Conservation (phyloP, 2,113 vertebrate species). For the Cinclus mexicanus region DNA sequence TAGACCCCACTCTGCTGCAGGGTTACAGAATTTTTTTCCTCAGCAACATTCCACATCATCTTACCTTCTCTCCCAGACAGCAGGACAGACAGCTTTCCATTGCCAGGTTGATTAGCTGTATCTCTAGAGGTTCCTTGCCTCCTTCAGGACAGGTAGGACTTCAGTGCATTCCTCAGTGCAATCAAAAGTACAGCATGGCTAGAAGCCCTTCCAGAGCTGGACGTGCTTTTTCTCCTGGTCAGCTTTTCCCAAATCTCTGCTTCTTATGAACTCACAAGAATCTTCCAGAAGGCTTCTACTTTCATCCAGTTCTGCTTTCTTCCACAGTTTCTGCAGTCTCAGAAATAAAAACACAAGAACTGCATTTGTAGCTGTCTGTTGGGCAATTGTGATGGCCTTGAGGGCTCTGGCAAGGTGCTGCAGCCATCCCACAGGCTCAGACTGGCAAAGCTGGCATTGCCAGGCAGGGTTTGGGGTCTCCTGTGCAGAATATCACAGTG, state of each 20-base stretch:
- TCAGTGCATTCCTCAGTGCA: background rate
- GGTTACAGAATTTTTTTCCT: background rate
- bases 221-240: background rate
- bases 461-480: fast-evolving
- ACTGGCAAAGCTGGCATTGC: background rate
- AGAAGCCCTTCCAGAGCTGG: background rate
- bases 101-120: background rate
- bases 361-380: background rate
- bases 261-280: background rate
- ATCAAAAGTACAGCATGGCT: background rate
- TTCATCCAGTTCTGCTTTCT: background rate
- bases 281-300: background rate
- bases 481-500: background rate
- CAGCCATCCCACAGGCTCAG: background rate
- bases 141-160: background rate
- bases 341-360: background rate
- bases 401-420: background rate
- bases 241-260: background rate
- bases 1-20: background rate
- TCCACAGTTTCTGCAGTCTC: background rate
- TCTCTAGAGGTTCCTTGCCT: background rate
- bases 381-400: background rate
- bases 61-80: background rate
- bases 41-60: background rate
- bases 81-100: background rate